Base-by-base conservation (phyloP, 2,888 invertebrate species). In the Coleophora flavipennella region DNA sequence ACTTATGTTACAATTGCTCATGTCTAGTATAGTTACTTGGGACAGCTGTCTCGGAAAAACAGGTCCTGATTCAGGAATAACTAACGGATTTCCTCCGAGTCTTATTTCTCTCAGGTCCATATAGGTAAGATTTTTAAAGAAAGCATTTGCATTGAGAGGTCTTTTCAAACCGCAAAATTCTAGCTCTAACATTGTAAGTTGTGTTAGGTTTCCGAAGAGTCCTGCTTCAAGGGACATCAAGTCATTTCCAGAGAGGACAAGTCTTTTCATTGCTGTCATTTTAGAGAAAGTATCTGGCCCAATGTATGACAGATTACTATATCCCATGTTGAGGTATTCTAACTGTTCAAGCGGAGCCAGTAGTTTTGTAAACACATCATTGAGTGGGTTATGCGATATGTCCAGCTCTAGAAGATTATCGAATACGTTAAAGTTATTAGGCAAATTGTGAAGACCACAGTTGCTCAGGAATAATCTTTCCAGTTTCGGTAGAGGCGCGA, bases 241-340 rank as follows among this genome's bases (percentile, higher is more conserved):
- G 55, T 88, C 88, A 50, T 92, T 91, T 4, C 91, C 91, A 2
- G 91, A 91, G 26, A 92, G 73, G 35, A 91, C 85, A 13, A 91
- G 72, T 37, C 85, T 85, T 55, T 87, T 89, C 71, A 91, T 81
- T 8, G 88, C 87, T 1, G 88, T 88, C 90, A 91, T 91, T 57
- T 89, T 88, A 3, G 90, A 85, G 57, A 91, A 92, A 2, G 89
- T 88, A 26, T 88, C 85, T 29, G 89, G 89, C 0, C 89, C 88
- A 39, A 91, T 80, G 47, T 87, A 85, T 0, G 89, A 89, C 2
- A 91, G 73, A 58, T 90, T 88, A 64, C 91, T 91, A 59, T 90
- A 90, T 6, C 91, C 90, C 91, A 92, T 91, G 62, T 91, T 90
- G 3, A 91, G 71, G 55, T 89, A 90, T 62, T 90, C 89, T 27